Evolutionary conservation across 1,140 invertebrate species (phyloP), one percentile per base, ranked within the genome.

Genomic region (Odontomachus brunneus): DNA sequence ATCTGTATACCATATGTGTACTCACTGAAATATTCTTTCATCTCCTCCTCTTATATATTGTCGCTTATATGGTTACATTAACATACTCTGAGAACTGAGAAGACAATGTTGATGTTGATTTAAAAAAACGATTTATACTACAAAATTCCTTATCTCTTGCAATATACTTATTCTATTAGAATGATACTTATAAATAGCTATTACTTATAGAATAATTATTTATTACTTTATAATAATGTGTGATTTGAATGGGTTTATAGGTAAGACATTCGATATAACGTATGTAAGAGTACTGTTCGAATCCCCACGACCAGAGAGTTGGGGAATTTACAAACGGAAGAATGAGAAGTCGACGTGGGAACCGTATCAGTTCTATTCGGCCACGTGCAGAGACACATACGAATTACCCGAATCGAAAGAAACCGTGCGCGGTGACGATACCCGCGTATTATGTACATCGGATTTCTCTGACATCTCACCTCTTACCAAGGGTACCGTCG

Each of bases 401-500:
- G 96, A 96, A 7, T 91, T 99, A 33, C 96, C 97, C 0, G 97
- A 98, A 76, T 96, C 95, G 2, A 95, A 95, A 12, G 96, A 96
- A 59, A 96, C 97, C 0, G 94, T 95, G 15, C 93, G 95, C 15
- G 96, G 96, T 0, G 96, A 97, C 62, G 96, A 97, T 66, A 98
- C 98, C 0, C 95, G 97, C 65, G 98, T 99, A 0, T 95, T 99
- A 3, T 99, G 99, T 91, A 99, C 98, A 1, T 97, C 98, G 33
- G 98, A 99, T 91, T 99, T 98, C 93, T 99, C 98, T 9, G 99
- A 99, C 92, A 99, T 99, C 88, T 99, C 98, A 0, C 99, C 99
- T 0, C 93, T 99, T 62, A 97, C 97, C 0, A 98, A 98, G n/a
- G 99, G 98, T 24, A 98, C 97, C 89, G 98, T 99, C 2, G 97